These are phyloP conservation scores for Bos javanicus DNA, from an alignment of 2,113 vertebrate species.

Conservation along the genomic window DNA sequence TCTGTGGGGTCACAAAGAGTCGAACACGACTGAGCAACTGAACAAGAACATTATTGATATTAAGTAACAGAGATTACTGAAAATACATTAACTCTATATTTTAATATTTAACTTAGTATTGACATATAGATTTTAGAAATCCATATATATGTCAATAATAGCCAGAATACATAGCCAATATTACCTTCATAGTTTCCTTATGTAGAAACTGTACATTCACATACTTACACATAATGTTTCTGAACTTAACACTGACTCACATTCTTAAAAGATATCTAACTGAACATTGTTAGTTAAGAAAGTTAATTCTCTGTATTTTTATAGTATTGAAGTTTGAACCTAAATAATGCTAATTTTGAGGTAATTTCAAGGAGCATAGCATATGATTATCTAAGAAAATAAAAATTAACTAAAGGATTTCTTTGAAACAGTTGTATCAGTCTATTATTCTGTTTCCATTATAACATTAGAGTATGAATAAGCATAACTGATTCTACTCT, in stretches of 20 bases:
- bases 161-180: slow-evolving; percentile 56
- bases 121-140: slow-evolving; percentile 30
- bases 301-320: slow-evolving; percentile 73
- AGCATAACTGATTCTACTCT: slow-evolving; percentile 62
- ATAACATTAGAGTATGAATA: slow-evolving; percentile 61
- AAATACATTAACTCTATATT: neutral
- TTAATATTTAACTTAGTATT: slow-evolving; percentile 56
- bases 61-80: neutral
- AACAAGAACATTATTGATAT: neutral
- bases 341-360: slow-evolving; percentile 73
- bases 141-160: slow-evolving; percentile 15
- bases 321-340: slow-evolving; percentile 71
- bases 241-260: slow-evolving; percentile 67
- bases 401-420: slow-evolving; percentile 56
- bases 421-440: slow-evolving; percentile 66
- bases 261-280: slow-evolving; percentile 69
- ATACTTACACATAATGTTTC: slow-evolving; percentile 72
- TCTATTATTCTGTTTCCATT: slow-evolving; percentile 59
- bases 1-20: neutral
- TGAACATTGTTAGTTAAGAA: slow-evolving; percentile 76
- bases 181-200: slow-evolving; percentile 24
- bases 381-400: slow-evolving; percentile 45
- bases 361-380: slow-evolving; percentile 68
- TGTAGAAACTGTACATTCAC: slow-evolving; percentile 59
- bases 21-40: rapidly evolving